These are phyloP conservation scores for Telmatochromis brachygnathus DNA, from an alignment of 2,113 vertebrate species.

Conservation along the genomic window DNA sequence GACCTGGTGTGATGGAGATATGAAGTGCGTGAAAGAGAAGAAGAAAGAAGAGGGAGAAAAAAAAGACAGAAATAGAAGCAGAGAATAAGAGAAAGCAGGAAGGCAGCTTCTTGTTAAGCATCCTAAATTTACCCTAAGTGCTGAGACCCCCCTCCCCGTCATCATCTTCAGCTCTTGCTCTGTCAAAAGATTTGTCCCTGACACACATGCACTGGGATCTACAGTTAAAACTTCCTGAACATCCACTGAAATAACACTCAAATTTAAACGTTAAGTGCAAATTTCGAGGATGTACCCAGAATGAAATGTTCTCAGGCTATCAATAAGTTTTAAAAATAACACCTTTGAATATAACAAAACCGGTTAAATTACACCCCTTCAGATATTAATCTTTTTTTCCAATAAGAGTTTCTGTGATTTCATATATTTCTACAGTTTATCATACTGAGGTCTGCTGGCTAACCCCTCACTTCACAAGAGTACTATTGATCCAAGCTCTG, in stretches of 20 bases:
- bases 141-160: background rate
- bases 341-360: background rate
- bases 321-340: background rate
- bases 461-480: slow-evolving; percentile 9
- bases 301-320: background rate
- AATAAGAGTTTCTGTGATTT: slow-evolving; percentile 32
- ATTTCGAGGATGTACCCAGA: background rate
- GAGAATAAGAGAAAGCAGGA: background rate
- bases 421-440: slow-evolving; percentile 50
- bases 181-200: slow-evolving; percentile 24
- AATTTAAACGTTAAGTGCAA: background rate
- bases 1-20: slow-evolving; percentile 32
- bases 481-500: slow-evolving; percentile 39
- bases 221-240: background rate
- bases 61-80: slow-evolving; percentile 34
- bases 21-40: slow-evolving; percentile 7
- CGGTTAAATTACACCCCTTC: background rate
- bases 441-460: slow-evolving; percentile 20
- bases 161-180: slow-evolving; percentile 15
- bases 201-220: background rate
- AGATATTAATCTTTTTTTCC: slow-evolving; percentile 20
- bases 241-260: background rate
- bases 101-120: slow-evolving; percentile 14
- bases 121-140: slow-evolving; percentile 36
- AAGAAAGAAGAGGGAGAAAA: background rate